phyloP scores from a whole-genome alignment of 1,140 invertebrate genomes.

The Teleopsis dalmanni region DNA sequence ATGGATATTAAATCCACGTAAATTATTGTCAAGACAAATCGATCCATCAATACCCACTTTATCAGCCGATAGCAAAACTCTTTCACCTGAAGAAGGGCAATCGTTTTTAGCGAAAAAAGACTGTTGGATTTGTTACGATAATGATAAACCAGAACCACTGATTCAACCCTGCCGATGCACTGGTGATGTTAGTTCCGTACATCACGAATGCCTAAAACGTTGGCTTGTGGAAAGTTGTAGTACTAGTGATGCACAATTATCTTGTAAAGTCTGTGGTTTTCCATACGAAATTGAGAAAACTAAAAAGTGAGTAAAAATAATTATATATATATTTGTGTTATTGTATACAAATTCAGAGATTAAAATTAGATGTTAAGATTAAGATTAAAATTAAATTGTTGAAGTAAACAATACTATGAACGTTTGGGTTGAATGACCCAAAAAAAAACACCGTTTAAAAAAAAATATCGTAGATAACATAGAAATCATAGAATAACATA shows the following conservation, averaged over 20 bases:
- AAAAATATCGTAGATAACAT: no score
- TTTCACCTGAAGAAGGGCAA: conserved; percentile 44
- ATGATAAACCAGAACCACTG: conserved; percentile 67
- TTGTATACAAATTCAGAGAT: no score
- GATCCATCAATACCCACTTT: conserved; percentile 41
- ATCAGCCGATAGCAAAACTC: conserved; percentile 33
- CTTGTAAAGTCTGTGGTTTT: conserved; percentile 73
- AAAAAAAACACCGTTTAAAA: no score
- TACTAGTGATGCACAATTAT: conserved; percentile 51
- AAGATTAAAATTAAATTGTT: no score
- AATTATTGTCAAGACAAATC: conserved; percentile 61
- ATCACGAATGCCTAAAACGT: conserved; percentile 85
- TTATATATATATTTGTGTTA: conserved; percentile 1
- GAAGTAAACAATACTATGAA: no score
- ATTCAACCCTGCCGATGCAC: conserved; percentile 86
- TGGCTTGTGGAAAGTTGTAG: conserved; percentile 71
- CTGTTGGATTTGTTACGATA: conserved; percentile 93
- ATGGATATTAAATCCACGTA: conserved; percentile 88
- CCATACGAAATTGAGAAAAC: conserved; percentile 66
- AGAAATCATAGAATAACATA: no score
- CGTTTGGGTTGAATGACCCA: no score
- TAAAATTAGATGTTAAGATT: no score
- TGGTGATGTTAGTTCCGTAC: conserved; percentile 82
- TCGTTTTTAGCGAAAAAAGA: conserved; percentile 53
- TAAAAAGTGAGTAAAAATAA: conserved; percentile 45